These are phyloP conservation scores for Dasypolia templi DNA, from an alignment of 2,888 invertebrate species.

Conservation along the genomic window DNA sequence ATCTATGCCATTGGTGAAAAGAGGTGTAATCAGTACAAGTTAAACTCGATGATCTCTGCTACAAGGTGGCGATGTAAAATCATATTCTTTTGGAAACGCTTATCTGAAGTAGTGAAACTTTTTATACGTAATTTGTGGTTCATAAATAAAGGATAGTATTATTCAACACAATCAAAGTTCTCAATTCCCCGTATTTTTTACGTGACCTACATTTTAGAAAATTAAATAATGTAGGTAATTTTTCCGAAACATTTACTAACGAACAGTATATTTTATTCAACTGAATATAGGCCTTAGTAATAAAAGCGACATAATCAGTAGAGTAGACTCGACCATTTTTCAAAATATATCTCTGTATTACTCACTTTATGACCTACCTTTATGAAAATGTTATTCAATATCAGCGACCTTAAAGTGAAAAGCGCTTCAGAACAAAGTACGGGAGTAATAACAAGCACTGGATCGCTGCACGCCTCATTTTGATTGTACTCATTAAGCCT, in stretches of 20 bases:
- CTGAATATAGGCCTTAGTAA: slow-evolving; percentile 38
- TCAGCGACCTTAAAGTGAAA: slow-evolving; percentile 47
- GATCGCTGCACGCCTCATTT: slow-evolving; percentile 70
- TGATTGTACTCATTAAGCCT: slow-evolving; percentile 77
- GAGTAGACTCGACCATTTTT: slow-evolving; percentile 41
- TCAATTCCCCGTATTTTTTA: slow-evolving; percentile 1
- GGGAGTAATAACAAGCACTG: slow-evolving; percentile 68
- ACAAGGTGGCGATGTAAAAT: neutral
- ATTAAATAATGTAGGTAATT: slow-evolving; percentile 43
- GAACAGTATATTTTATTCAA: slow-evolving; percentile 41
- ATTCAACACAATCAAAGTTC: slow-evolving; percentile 8
- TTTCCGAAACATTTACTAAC: slow-evolving; percentile 43
- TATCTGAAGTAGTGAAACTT: neutral
- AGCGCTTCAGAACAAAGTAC: slow-evolving; percentile 64
- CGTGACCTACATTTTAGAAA: slow-evolving; percentile 28
- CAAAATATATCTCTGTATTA: slow-evolving; percentile 57
- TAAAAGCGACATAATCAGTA: slow-evolving; percentile 60
- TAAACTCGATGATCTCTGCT: neutral
- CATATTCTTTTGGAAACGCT: neutral
- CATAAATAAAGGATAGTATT: slow-evolving; percentile 20
- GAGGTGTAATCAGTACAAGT: neutral
- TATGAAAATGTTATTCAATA: slow-evolving; percentile 63
- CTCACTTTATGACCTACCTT: slow-evolving; percentile 59
- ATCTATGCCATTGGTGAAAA: too few species aligned
- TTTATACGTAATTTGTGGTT: neutral